Conservation (phyloP, 2,113 vertebrate species). For the Euleptes europaea region DNA sequence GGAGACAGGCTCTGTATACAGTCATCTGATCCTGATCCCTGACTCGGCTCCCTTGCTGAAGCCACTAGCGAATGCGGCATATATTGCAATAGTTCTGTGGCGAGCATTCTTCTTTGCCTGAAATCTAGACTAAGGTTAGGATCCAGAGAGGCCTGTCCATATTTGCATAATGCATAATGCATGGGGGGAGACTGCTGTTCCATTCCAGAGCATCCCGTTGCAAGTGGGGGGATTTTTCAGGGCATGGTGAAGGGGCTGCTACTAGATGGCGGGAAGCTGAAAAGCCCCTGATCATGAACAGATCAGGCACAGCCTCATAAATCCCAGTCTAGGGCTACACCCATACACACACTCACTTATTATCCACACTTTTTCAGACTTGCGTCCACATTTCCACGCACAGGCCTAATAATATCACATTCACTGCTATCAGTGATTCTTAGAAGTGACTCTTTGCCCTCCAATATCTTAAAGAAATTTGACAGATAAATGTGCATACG, state of each 20-base stretch:
- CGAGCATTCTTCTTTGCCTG: neutral
- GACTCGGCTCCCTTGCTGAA: no score
- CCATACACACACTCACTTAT: neutral
- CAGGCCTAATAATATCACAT: neutral
- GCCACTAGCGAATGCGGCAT: no score
- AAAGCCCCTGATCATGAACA: neutral
- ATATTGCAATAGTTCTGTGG: no score
- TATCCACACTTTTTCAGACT: neutral
- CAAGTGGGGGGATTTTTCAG: neutral
- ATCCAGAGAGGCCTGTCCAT: neutral
- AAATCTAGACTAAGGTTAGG: neutral
- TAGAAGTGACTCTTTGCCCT: conserved; percentile 22
- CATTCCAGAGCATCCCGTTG: neutral
- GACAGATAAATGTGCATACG: conserved; percentile 5
- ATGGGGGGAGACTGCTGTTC: neutral
- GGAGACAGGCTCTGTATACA: no score
- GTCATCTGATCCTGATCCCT: no score
- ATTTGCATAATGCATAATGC: neutral
- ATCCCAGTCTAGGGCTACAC: neutral
- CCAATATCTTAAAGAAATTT: conserved; percentile 37
- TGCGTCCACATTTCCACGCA: neutral
- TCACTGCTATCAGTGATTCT: neutral
- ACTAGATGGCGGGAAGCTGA: neutral
- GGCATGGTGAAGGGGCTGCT: neutral
- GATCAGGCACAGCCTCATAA: neutral